Percentiles rank a stretch among this genome's conserved stretches.
Evolutionary conservation across 2,797 vertebrate species (phyloP).

Genomic region (Sebastiscus tertius): DNA sequence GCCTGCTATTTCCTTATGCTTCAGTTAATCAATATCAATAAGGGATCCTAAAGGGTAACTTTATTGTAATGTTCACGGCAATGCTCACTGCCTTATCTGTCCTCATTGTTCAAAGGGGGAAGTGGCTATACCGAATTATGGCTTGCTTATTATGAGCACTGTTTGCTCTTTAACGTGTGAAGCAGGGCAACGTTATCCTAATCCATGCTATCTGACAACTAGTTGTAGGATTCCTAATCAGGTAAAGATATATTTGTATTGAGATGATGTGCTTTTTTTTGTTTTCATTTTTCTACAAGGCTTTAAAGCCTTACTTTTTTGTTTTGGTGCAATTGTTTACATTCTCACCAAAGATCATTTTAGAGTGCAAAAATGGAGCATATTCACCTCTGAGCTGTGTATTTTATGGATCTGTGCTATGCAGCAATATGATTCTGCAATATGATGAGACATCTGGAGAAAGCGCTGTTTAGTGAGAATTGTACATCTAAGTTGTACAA

Average conservation of each 20-base stretch:
- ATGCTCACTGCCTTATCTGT: conserved; percentile 27
- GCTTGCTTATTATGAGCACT: conserved; percentile 29
- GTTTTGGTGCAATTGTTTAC: conserved; percentile 67
- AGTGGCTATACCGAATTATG: conserved; percentile 21
- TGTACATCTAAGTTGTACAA: neutral
- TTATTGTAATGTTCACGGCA: conserved; percentile 31
- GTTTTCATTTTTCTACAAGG: conserved; percentile 13
- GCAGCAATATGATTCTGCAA: conserved; percentile 8
- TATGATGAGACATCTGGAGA: neutral
- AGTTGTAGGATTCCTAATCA: conserved; percentile 36
- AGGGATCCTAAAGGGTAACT: conserved; percentile 45
- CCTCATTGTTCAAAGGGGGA: neutral
- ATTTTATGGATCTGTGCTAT: conserved; percentile 5
- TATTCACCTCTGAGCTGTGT: conserved; percentile 10
- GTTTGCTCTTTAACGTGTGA: conserved; percentile 30
- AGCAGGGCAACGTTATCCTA: conserved; percentile 31
- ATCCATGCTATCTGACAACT: conserved; percentile 26
- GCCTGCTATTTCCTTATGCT: conserved; percentile 18
- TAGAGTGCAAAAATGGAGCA: conserved; percentile 30
- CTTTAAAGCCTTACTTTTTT: conserved; percentile 38
- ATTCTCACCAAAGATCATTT: conserved; percentile 75
- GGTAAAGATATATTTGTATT: conserved; percentile 42
- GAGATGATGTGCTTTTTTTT: conserved; percentile 1
- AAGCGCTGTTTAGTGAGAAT: neutral
- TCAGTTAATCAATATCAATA: conserved; percentile 50